A percentile compares a stretch with the other conserved stretches of the same genome.
Conservation (phyloP, 2,113 vertebrate genomes). For the Otis tarda region DNA sequence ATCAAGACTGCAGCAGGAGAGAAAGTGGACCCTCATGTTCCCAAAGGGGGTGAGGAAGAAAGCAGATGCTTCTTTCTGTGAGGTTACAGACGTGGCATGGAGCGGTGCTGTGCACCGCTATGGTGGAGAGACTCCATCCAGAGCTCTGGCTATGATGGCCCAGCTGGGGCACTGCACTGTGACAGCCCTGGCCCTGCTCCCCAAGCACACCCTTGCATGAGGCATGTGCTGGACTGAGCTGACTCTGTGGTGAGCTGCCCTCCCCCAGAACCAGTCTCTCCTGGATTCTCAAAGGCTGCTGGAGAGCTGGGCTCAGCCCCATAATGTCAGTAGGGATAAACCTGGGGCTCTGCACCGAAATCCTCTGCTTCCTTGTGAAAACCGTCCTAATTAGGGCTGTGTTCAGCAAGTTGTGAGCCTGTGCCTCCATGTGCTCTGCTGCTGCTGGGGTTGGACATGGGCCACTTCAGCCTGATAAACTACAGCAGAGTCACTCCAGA, state of each 20-base stretch:
- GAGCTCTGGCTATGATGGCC: not conserved
- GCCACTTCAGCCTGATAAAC: not conserved
- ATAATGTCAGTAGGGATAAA: not conserved
- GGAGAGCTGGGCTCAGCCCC: not conserved
- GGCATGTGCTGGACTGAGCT: not conserved
- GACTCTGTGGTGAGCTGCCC: not conserved
- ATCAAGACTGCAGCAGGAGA: not conserved
- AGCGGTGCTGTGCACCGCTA: rapidly evolving
- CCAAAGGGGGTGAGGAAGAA: not conserved
- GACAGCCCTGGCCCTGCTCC: not conserved
- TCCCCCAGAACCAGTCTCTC: not conserved
- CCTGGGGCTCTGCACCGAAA: not conserved
- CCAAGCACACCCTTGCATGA: rapidly evolving
- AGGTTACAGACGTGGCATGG: not conserved
- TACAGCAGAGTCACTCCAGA: not conserved
- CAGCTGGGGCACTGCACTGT: not conserved
- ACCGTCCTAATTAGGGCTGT: not conserved
- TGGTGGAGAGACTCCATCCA: too few species aligned
- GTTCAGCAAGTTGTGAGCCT: not conserved
- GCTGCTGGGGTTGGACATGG: not conserved
- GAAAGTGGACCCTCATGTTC: rapidly evolving
- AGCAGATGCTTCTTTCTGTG: rapidly evolving
- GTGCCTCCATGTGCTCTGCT: not conserved
- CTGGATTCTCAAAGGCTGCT: not conserved
- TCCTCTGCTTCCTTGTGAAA: not conserved